Evolutionary conservation across 2,888 invertebrate species (phyloP).

Genomic region (Caenorhabditis sp.): DNA sequence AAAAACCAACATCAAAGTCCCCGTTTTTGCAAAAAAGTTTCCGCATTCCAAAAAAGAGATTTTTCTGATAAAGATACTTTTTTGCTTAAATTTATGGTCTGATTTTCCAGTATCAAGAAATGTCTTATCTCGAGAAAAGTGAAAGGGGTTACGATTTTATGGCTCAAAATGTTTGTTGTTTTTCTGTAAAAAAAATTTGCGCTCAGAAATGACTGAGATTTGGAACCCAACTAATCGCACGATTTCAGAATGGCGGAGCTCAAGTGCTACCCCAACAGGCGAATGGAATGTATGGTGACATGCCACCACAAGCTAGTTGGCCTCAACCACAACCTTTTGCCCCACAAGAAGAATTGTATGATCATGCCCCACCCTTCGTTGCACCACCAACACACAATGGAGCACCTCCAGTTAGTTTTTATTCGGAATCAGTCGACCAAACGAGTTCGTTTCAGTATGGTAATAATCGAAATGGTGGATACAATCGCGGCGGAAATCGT

Average conservation of each 20-base stretch:
- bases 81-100: too few species aligned
- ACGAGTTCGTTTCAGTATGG: neutral
- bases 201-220: too few species aligned
- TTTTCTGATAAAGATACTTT: too few species aligned
- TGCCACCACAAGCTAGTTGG: conserved; percentile 13
- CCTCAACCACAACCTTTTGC: conserved; percentile 31
- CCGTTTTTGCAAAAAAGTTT: too few species aligned
- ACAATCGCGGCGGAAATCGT: neutral
- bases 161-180: too few species aligned
- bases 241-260: conserved; percentile 9
- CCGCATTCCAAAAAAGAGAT: too few species aligned
- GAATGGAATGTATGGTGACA: conserved; percentile 14
- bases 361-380: conserved; percentile 7
- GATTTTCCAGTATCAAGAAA: too few species aligned
- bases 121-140: too few species aligned
- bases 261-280: conserved; percentile 6
- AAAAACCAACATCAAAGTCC: too few species aligned
- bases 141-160: too few species aligned
- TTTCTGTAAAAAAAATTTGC: too few species aligned
- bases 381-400: conserved; percentile 2
- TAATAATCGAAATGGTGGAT: neutral
- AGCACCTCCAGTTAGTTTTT: neutral
- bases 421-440: neutral
- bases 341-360: conserved; percentile 34
- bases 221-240: too few species aligned